Evolutionary conservation across 2,113 vertebrate genomes (phyloP), one percentile per base, ranked within the genome.

Genomic region (Aegithalos caudatus): DNA sequence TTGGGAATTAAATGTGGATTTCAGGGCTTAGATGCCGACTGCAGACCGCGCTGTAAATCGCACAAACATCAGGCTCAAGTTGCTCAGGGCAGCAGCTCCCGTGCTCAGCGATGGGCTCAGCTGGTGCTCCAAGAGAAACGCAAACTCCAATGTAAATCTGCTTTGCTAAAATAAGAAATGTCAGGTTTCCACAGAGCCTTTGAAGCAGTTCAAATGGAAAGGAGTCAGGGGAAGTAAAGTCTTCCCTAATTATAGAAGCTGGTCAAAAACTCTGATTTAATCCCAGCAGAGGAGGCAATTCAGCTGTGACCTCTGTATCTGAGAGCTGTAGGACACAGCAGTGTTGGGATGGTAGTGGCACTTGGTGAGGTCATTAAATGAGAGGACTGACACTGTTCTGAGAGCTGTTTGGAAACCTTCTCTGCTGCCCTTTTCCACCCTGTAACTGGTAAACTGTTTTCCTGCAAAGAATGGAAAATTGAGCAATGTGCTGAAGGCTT

Each of bases 391-490:
- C 28, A 22, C 38, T 50, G 65, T 28, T 67, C 74, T 69, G 78
- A 69, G 57, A 86, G 82, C 69, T 90, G 60, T 93, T 86, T 90
- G 88, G 93, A 93, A 96, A 81, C 40, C 16, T 67, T 67, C 45
- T 45, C 37, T 67, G 67, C 82, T 86, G 88, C 86, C 93, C 85
- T 88, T 92, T 94, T 94, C 79, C 80, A 86, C 82, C 31, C 85
- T 90, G 23, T 58, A 86, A 90, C 16, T 96, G 95, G 93, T 78
- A 85, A 73, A 93, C 81, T 94, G 93, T 90, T 96, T 96, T 96
- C 76, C 45, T 94, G 79, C 69, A 57, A 50, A 93, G 92, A 96
- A 95, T 92, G 94, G 95, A 96, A 96, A 97, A 94, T 96, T 96
- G 92, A 92, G 92, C 95, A 97, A 96, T 89, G 65, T 90, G 80